Evolutionary conservation across 2,888 invertebrate genomes (phyloP), one percentile per base, ranked within the genome.

Genomic region (Lordiphosa fenestrarum): DNA sequence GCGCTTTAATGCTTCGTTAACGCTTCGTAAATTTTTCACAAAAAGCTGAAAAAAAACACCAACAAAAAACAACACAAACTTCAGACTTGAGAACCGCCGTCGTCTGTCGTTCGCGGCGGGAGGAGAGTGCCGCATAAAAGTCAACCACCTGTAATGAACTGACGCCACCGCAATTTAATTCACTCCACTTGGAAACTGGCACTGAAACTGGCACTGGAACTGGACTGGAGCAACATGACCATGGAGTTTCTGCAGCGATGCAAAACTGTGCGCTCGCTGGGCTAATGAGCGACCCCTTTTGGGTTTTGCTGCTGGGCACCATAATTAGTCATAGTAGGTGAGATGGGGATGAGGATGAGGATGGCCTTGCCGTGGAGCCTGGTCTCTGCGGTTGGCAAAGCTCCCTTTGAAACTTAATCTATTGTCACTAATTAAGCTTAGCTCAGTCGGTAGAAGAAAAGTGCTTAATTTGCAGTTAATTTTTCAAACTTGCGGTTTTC

Each of bases 1-100:
- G 85, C 87, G 87, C 87, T 87, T 87, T 87, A 87, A 87, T 87
- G 87, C 86, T 85, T 87, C 87, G 87, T 86, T 87, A 80, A 86
- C 85, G 85, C 84, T 86, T 85, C 83, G 83, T 81, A 83, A 73
- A 84, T 74, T 82, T 84, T 82, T 84, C 74, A 82, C 72, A 75
- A 82, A 71, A 74, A 67, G n/a, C n/a, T n/a, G n/a, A 56, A 35
- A 30, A 30, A 39, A 37, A 30, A 37, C 21, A 12, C 40, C 21
- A 42, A 19, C 13, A 49, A 25, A 41, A 65, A 64, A 15, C 15
- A 15, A 2, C 15, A 48, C n/a, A 58, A 67, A 69, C 46, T 55
- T 19, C 30, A 61, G 61, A 64, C 61, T 50, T 50, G 56, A 62
- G 69, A 49, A 49, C 38, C 49, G 42, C 13, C 44, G 33, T 10